Conservation (phyloP, 1,140 invertebrate species). For the Camponotus floridanus region DNA sequence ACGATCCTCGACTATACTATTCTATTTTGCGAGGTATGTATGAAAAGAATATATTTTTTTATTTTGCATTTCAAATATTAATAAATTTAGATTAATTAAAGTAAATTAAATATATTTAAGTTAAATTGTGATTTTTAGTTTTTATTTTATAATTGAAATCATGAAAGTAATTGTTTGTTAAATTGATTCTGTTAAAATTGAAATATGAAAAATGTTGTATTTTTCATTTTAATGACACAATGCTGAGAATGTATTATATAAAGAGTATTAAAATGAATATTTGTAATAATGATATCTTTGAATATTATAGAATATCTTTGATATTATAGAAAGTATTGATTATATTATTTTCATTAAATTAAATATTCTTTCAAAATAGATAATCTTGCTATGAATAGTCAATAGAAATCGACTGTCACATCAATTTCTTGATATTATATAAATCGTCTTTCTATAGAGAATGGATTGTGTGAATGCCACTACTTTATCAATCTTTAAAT, state of each 20-base stretch:
- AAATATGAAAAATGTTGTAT: slow-evolving; percentile 10
- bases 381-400: not conserved
- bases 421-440: slow-evolving; percentile 31
- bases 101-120: no score
- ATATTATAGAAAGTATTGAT: slow-evolving; percentile 13
- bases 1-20: slow-evolving; percentile 44
- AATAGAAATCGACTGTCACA: slow-evolving; percentile 23
- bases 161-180: not conserved
- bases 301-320: slow-evolving; percentile 1
- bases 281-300: slow-evolving; percentile 31
- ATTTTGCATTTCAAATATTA: not conserved
- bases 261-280: not conserved
- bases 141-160: not conserved
- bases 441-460: slow-evolving; percentile 14
- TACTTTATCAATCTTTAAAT: slow-evolving; percentile 47
- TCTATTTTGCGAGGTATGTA: slow-evolving; percentile 57
- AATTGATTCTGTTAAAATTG: slow-evolving; percentile 8
- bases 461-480: not conserved
- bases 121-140: slow-evolving; percentile 1
- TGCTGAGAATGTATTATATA: not conserved
- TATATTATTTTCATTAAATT: slow-evolving; percentile 49
- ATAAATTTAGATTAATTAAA: not conserved
- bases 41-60: slow-evolving; percentile 10
- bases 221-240: slow-evolving; percentile 4
- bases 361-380: slow-evolving; percentile 43